These are phyloP conservation scores for Taurulus bubalis DNA, from an alignment of 2,113 vertebrate species.

Conservation along the genomic window DNA sequence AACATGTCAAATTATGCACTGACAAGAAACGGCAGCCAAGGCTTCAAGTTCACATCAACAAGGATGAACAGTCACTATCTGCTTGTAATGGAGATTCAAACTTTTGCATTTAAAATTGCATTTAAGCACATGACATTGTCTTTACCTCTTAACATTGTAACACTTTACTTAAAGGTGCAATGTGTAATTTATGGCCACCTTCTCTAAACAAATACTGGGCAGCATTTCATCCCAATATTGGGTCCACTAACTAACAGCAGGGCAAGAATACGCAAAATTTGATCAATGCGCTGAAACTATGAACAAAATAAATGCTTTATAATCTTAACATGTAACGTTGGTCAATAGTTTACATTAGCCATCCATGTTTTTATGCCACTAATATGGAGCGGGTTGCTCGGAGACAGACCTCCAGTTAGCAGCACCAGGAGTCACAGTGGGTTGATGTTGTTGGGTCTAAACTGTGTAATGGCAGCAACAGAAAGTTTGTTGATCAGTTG, in stretches of 20 bases:
- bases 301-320: neutral
- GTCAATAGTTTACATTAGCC: neutral
- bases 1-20: neutral
- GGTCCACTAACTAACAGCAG: neutral
- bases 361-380: neutral
- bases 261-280: neutral
- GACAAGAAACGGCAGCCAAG: neutral
- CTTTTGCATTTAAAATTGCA: too few relatives aligned
- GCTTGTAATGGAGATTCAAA: neutral
- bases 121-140: neutral
- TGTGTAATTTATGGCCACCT: neutral
- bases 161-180: neutral
- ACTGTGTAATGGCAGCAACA: neutral
- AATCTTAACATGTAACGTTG: neutral
- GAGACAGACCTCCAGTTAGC: neutral
- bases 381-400: neutral
- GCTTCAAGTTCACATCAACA: neutral
- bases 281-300: neutral
- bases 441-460: neutral
- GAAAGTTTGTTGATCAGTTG: too few relatives aligned
- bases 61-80: neutral
- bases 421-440: neutral
- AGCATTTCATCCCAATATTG: neutral
- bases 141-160: neutral
- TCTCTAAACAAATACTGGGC: neutral